phyloP scores from a whole-genome alignment of 2,113 vertebrate genomes.

The Nanger granti region DNA sequence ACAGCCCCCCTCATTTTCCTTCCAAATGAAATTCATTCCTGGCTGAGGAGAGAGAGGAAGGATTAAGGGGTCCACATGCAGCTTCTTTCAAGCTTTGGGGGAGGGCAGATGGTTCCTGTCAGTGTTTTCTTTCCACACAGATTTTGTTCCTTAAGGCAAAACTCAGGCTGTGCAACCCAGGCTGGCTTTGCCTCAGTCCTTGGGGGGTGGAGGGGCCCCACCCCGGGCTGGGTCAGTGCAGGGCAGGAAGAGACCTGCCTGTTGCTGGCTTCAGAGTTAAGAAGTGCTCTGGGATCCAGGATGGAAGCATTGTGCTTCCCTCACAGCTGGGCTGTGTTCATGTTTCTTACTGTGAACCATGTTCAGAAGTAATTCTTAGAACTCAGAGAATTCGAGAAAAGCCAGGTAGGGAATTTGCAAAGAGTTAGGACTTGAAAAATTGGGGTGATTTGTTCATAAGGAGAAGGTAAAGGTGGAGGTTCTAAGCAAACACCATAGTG shows the following conservation, averaged over 20 bases:
- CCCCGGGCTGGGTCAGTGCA: not conserved
- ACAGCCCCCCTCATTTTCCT: constrained; percentile 31
- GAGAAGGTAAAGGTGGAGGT: not conserved
- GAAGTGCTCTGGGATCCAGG: not conserved
- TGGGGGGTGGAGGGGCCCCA: not conserved
- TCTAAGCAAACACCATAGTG: not conserved
- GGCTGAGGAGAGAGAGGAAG: constrained; percentile 73
- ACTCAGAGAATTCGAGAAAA: not conserved
- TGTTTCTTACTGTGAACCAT: not conserved
- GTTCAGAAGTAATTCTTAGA: not conserved
- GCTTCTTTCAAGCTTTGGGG: constrained; percentile 79
- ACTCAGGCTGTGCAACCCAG: constrained; percentile 60
- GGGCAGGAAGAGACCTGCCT: not conserved
- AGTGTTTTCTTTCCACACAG: constrained; percentile 76
- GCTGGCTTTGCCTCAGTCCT: constrained; percentile 64
- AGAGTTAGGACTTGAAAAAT: not conserved
- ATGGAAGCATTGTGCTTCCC: not conserved
- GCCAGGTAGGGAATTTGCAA: not conserved
- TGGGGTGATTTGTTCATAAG: not conserved
- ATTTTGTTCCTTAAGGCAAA: constrained; percentile 76
- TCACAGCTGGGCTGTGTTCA: not conserved
- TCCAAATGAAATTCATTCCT: constrained; percentile 73
- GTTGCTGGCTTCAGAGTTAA: not conserved
- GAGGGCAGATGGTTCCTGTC: constrained; percentile 80
- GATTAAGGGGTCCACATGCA: constrained; percentile 75